These are phyloP conservation scores for Psylliodes chrysocephalus DNA, from an alignment of 2,888 invertebrate species.

Conservation along the genomic window DNA sequence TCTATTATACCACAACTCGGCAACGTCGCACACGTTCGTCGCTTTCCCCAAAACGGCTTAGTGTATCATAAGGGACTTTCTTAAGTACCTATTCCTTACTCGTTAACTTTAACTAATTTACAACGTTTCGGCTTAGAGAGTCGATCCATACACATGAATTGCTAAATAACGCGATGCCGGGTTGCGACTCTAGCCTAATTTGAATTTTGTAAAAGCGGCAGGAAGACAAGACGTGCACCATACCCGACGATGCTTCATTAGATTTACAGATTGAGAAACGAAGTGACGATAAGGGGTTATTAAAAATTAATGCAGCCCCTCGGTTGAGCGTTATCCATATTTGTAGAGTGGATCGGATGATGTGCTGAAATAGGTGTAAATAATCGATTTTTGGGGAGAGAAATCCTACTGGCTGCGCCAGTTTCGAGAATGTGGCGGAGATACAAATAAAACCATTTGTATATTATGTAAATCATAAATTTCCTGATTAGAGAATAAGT, in stretches of 20 bases:
- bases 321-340: background rate
- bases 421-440: no score
- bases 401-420: no score
- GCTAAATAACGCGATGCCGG: slow-evolving; percentile 25
- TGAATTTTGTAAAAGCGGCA: slow-evolving; percentile 40
- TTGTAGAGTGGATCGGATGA: background rate
- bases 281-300: slow-evolving; percentile 24
- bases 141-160: slow-evolving; percentile 36
- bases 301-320: slow-evolving; percentile 28
- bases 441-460: no score
- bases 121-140: slow-evolving; percentile 41
- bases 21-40: slow-evolving; percentile 36
- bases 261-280: slow-evolving; percentile 32
- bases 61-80: slow-evolving; percentile 51
- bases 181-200: slow-evolving; percentile 40
- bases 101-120: slow-evolving; percentile 48
- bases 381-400: no score
- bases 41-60: slow-evolving; percentile 50
- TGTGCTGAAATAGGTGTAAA: no score
- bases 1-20: background rate
- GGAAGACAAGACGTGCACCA: background rate
- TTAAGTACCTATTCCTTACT: slow-evolving; percentile 48
- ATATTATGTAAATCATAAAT: no score
- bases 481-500: no score
- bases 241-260: slow-evolving; percentile 26